Percentiles rank a stretch among this genome's conserved stretches.
These are phyloP conservation scores for Equus przewalskii DNA, from an alignment of 2,113 vertebrate species.

Conservation along the genomic window DNA sequence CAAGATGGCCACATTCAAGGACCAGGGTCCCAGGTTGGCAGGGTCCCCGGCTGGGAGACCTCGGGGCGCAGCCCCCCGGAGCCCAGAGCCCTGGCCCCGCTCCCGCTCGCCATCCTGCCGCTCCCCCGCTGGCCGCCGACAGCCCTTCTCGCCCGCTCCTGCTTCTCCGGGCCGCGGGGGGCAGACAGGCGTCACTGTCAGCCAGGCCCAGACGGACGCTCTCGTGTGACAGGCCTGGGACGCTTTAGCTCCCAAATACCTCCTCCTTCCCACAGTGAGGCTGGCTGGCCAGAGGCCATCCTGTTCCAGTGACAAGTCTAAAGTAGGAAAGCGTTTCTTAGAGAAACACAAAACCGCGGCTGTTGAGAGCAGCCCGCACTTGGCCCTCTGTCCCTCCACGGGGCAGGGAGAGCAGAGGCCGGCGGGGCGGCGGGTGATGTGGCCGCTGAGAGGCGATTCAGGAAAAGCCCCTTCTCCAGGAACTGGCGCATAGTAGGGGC, in stretches of 20 bases:
- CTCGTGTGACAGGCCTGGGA: background rate
- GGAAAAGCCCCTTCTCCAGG: background rate
- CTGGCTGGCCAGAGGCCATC: slow-evolving; percentile 46
- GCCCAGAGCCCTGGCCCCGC: background rate
- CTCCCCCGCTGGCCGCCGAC: too few species aligned
- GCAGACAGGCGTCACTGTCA: background rate
- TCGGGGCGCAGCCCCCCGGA: background rate
- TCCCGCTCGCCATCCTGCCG: background rate
- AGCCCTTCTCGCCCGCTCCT: background rate
- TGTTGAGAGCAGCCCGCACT: background rate
- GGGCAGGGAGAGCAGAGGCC: background rate
- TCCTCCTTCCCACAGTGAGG: background rate
- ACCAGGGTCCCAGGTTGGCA: too few species aligned
- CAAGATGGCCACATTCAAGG: slow-evolving; percentile 37
- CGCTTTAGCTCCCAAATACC: slow-evolving; percentile 45
- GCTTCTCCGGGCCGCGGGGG: background rate
- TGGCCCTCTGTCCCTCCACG: background rate
- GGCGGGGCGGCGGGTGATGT: background rate
- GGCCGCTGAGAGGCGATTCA: background rate
- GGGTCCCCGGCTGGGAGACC: too few species aligned
- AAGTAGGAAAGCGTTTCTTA: slow-evolving; percentile 66
- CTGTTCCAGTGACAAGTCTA: slow-evolving; percentile 58
- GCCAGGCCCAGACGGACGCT: background rate
- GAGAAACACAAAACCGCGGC: slow-evolving; percentile 62
- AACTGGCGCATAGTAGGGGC: background rate